Conservation (phyloP, 2,113 vertebrate species). For the Phalacrocorax pelagicus region DNA sequence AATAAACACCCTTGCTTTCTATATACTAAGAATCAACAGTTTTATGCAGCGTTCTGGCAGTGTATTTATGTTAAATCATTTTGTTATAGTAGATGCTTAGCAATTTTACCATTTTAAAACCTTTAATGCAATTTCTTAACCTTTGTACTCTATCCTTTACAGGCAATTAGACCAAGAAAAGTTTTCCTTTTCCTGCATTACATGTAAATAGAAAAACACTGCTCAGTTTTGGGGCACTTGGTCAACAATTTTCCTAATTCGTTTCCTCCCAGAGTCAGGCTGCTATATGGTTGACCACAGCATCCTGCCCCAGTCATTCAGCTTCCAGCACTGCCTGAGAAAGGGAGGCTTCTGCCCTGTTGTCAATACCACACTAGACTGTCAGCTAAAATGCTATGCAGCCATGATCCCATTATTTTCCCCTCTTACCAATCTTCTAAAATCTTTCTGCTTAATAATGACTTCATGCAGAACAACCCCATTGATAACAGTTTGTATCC, state of each 20-base stretch:
- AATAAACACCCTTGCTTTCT: not conserved
- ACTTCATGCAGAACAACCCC: not conserved
- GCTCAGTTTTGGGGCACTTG: not conserved
- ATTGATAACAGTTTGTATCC: not conserved
- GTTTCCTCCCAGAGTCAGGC: not conserved
- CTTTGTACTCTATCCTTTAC: not conserved
- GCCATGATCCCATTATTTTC: not conserved
- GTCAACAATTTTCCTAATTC: not conserved
- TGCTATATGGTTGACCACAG: not conserved
- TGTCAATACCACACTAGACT: not conserved
- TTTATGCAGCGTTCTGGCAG: not conserved
- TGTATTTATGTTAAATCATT: not conserved
- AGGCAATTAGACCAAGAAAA: not conserved
- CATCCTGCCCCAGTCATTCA: not conserved
- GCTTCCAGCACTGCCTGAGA: not conserved
- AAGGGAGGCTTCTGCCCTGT: not conserved
- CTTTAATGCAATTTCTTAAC: not conserved
- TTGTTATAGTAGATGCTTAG: not conserved
- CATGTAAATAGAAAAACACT: not conserved
- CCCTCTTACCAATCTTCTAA: not conserved
- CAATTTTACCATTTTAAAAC: not conserved
- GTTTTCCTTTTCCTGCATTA: not conserved
- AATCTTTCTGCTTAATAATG: not conserved
- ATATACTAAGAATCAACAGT: not conserved
- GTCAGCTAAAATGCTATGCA: not conserved